Percentiles rank a stretch among this genome's conserved stretches.
phyloP scores from a whole-genome alignment of 2,888 invertebrate genomes.

The Tenodera sinensis region DNA sequence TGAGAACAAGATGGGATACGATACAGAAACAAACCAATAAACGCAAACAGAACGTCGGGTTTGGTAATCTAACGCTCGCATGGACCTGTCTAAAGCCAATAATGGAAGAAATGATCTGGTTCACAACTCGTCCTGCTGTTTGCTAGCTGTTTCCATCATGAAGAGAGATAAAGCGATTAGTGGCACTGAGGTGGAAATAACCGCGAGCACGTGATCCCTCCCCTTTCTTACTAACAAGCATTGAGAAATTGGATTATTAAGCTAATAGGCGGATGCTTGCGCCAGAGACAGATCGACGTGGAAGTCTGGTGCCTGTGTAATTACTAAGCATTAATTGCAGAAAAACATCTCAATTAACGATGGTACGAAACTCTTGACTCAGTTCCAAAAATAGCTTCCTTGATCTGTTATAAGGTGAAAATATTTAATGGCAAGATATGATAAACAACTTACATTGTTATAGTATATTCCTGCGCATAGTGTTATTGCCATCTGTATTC shows the following conservation, averaged over 20 bases:
- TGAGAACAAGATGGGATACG: too few relatives aligned
- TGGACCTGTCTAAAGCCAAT: background rate
- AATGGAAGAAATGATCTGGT: background rate
- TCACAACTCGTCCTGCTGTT: background rate
- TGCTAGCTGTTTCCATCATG: background rate
- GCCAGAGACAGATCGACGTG: background rate
- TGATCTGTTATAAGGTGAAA: background rate
- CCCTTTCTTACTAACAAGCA: background rate
- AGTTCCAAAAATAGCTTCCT: background rate
- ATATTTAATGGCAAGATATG: too few relatives aligned
- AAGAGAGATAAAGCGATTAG: background rate
- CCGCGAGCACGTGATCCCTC: background rate
- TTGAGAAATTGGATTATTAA: background rate
- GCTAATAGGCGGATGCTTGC: background rate
- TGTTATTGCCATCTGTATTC: fast-evolving
- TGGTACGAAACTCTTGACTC: background rate
- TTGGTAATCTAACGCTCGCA: too few relatives aligned
- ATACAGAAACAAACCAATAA: too few relatives aligned
- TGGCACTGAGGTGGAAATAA: background rate
- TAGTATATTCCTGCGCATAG: too few relatives aligned
- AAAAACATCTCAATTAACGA: background rate
- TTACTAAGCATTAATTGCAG: background rate
- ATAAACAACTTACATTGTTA: too few relatives aligned
- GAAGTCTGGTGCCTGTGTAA: background rate
- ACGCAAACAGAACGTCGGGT: too few relatives aligned